phyloP scores from a whole-genome alignment of 2,888 invertebrate species.

The Melanophora roralis region DNA sequence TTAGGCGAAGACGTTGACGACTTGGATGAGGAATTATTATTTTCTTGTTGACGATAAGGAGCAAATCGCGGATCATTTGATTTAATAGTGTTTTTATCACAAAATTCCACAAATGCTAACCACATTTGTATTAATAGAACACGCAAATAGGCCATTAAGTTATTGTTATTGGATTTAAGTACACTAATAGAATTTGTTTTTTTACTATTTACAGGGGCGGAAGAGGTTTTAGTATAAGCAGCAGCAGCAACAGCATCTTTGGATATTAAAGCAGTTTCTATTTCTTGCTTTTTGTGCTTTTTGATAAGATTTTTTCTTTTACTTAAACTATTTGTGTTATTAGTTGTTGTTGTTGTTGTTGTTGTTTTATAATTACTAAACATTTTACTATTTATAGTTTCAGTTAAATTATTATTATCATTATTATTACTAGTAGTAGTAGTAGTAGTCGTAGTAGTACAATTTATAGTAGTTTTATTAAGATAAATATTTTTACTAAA shows the following conservation, averaged over 20 bases:
- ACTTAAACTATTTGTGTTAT: conserved; percentile 54
- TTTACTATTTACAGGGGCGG: conserved; percentile 3
- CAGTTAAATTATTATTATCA: conserved; percentile 15
- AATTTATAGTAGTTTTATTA: neutral
- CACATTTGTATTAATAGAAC: conserved; percentile 59
- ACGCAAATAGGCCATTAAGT: conserved; percentile 25
- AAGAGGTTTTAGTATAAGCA: neutral
- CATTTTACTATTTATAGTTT: conserved; percentile 52
- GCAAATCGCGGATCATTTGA: conserved; percentile 63
- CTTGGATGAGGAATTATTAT: conserved; percentile 1
- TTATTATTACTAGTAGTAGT: conserved; percentile 12
- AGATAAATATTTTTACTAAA: conserved; percentile 62
- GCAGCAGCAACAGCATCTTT: conserved; percentile 7
- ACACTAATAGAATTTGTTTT: neutral
- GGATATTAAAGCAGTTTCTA: neutral
- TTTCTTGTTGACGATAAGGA: conserved; percentile 9
- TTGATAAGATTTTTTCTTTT: conserved; percentile 44
- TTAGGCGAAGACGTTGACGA: neutral
- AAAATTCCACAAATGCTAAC: conserved; percentile 65
- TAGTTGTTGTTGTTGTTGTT: conserved; percentile 34
- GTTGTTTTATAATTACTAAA: conserved; percentile 34
- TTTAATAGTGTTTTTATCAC: conserved; percentile 65
- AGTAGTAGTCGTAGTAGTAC: conserved; percentile 3
- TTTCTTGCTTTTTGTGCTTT: conserved; percentile 40
- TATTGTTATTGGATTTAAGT: neutral